Percentiles rank a stretch among this genome's conserved stretches.
Evolutionary conservation across 2,113 vertebrate species (phyloP).

Genomic region (Nettapus auritus): DNA sequence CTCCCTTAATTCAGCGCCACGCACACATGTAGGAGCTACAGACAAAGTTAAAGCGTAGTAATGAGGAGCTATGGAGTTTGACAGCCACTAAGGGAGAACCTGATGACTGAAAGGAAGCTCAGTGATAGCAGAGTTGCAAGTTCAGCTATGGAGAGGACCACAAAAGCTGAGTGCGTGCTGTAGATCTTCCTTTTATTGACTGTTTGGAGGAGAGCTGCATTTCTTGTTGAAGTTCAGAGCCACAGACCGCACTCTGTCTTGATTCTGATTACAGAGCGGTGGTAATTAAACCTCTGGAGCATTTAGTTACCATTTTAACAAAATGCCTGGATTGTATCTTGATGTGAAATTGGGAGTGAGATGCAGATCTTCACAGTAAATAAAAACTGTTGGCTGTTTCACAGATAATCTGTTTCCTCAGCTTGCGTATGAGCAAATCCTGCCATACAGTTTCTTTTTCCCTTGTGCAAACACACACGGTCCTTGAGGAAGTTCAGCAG

Average conservation of each 20-base stretch:
- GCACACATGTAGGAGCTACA: neutral
- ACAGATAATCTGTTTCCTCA: conserved; percentile 19
- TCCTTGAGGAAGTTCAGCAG: neutral
- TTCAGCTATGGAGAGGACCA: conserved; percentile 10
- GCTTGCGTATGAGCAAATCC: neutral
- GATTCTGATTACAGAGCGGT: conserved; percentile 24
- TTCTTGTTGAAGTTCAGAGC: neutral
- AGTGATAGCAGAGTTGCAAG: neutral
- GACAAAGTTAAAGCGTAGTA: neutral
- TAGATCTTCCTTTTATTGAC: neutral
- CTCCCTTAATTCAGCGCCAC: neutral
- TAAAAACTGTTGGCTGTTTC: conserved; percentile 39
- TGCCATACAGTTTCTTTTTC: neutral
- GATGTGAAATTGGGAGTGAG: conserved; percentile 48
- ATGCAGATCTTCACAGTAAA: conserved; percentile 58
- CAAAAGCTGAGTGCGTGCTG: neutral
- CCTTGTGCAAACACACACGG: neutral
- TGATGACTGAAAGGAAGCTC: neutral
- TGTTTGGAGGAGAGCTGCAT: neutral
- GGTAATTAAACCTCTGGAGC: conserved; percentile 66
- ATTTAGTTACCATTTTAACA: conserved; percentile 67
- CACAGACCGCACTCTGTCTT: neutral
- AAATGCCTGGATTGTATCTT: conserved; percentile 58
- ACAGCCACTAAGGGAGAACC: neutral
- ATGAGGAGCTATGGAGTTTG: neutral